phyloP scores from a whole-genome alignment of 2,888 invertebrate species.

The Dilophus febrilis region DNA sequence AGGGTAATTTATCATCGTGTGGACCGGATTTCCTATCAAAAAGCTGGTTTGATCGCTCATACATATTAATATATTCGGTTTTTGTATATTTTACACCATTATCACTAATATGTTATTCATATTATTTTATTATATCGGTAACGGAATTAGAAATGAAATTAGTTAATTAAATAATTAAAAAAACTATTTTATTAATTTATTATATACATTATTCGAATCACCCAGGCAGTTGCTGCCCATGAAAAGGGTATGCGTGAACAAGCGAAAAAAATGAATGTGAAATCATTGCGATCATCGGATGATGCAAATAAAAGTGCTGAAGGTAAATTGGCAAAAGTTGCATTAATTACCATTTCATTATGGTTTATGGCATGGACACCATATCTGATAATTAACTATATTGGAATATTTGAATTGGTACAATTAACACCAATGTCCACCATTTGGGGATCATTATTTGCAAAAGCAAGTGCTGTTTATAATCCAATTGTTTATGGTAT shows the following conservation, averaged over 20 bases:
- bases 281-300: conserved; percentile 55
- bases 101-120: conserved; percentile 66
- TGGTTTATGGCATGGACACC: conserved; percentile 62
- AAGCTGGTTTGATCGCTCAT: conserved; percentile 35
- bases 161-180: no score
- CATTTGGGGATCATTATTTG: conserved; percentile 81
- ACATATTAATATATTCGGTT: conserved; percentile 35
- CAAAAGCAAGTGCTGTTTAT: conserved; percentile 80
- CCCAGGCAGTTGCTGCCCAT: conserved; percentile 62
- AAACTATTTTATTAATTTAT: no score
- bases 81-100: conserved; percentile 50
- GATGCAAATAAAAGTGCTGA: conserved; percentile 54
- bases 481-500: conserved; percentile 85
- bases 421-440: conserved; percentile 63
- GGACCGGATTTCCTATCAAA: conserved; percentile 39
- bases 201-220: no score
- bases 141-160: conserved; percentile 37
- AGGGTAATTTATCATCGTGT: conserved; percentile 49
- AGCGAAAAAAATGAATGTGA: conserved; percentile 79
- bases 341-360: conserved; percentile 64
- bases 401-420: conserved; percentile 58
- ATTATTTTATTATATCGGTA: conserved; percentile 76
- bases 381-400: conserved; percentile 64
- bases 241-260: conserved; percentile 65
- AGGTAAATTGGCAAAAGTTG: conserved; percentile 66